Conservation (phyloP, 2,797 vertebrate genomes). For the Falco concolor region DNA sequence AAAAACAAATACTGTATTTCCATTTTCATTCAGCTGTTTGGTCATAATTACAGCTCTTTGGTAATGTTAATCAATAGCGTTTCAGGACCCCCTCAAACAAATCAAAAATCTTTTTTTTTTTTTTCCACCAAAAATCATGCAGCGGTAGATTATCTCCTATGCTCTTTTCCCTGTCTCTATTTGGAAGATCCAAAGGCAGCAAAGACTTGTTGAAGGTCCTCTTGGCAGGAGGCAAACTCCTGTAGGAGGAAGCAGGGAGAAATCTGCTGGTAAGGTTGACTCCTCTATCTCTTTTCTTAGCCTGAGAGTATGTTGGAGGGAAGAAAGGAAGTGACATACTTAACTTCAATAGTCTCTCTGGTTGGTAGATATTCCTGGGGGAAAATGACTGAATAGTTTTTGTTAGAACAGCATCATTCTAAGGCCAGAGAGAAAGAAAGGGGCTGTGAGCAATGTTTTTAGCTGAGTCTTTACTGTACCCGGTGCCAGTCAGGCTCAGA, state of each 20-base stretch:
- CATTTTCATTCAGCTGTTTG: background rate
- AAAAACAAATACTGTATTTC: background rate
- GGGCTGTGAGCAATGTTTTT: background rate
- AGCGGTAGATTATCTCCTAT: background rate
- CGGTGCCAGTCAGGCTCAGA: background rate
- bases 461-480: background rate
- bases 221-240: background rate
- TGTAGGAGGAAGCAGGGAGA: background rate
- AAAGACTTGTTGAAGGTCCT: background rate
- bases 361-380: background rate
- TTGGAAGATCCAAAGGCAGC: background rate
- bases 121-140: background rate
- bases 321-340: conserved; percentile 47
- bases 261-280: background rate
- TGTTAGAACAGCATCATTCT: background rate
- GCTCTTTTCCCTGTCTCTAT: background rate
- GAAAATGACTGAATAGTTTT: background rate
- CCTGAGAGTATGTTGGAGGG: background rate
- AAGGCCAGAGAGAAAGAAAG: background rate
- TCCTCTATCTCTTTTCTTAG: background rate
- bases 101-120: background rate
- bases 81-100: background rate
- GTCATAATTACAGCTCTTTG: background rate
- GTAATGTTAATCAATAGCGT: background rate
- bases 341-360: conserved; percentile 11